Evolutionary conservation across 1,140 invertebrate genomes (phyloP).

Genomic region (Pseudomyrmex sp.): DNA sequence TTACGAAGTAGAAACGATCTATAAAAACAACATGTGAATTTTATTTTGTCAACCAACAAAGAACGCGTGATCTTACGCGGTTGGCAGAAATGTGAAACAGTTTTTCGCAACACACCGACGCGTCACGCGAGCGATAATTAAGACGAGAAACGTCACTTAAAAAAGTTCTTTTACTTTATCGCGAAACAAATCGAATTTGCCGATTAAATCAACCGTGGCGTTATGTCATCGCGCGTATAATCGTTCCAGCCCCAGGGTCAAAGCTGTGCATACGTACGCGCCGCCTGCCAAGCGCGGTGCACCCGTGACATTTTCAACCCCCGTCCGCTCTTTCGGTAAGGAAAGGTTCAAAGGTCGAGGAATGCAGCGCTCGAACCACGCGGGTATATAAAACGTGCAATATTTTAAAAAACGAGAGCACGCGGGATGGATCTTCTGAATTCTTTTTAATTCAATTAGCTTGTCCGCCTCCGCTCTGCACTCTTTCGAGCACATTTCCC

Average conservation of each 20-base stretch:
- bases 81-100: too few species aligned
- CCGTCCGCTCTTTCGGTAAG: conserved; percentile 13
- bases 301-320: conserved; percentile 66
- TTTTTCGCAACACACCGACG: not conserved
- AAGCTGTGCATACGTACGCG: conserved; percentile 18
- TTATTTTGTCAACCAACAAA: not conserved
- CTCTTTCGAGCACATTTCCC: conserved; percentile 29
- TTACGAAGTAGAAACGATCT: not conserved
- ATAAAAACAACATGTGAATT: not conserved
- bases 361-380: conserved; percentile 11
- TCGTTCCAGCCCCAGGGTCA: conserved; percentile 50
- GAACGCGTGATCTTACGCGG: not conserved
- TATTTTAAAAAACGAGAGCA: conserved; percentile 40
- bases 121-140: conserved; percentile 17
- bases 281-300: conserved; percentile 15
- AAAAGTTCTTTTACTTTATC: conserved; percentile 20
- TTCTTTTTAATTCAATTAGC: conserved; percentile 41
- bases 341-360: conserved; percentile 54
- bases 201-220: conserved; percentile 41
- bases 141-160: not conserved
- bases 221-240: conserved; percentile 34
- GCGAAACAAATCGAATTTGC: conserved; percentile 38
- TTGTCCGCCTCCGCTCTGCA: conserved; percentile 19
- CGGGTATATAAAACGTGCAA: conserved; percentile 32
- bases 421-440: not conserved